These are phyloP conservation scores for Drosophila melanosoma DNA, from an alignment of 2,888 invertebrate genomes.

Conservation along the genomic window DNA sequence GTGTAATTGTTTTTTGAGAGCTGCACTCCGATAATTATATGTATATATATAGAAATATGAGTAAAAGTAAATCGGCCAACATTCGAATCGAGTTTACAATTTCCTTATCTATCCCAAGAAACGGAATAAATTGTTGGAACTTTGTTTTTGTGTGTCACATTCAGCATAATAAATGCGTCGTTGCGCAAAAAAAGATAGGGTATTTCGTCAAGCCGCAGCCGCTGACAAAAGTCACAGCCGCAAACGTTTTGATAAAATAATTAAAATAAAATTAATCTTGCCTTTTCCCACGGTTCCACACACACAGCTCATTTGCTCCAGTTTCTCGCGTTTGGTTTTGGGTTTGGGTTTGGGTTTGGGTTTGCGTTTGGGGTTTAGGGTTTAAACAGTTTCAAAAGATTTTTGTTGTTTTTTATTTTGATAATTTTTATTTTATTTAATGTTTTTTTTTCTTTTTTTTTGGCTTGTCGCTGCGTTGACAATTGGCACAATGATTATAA, in stretches of 20 bases:
- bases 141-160: background rate
- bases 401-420: slow-evolving; percentile 8
- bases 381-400: slow-evolving; percentile 45
- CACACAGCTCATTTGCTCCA: slow-evolving; percentile 57
- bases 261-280: slow-evolving; percentile 78
- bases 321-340: slow-evolving; percentile 37
- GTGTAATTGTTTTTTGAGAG: background rate
- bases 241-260: slow-evolving; percentile 79
- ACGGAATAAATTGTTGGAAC: background rate
- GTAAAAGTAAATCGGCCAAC: background rate
- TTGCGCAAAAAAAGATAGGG: slow-evolving; percentile 24
- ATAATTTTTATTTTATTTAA: background rate
- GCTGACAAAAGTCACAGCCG: slow-evolving; percentile 62
- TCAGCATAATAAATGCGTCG: background rate
- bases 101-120: slow-evolving; percentile 1
- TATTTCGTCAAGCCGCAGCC: slow-evolving; percentile 33
- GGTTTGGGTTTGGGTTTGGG: background rate
- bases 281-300: slow-evolving; percentile 71
- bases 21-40: background rate
- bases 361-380: slow-evolving; percentile 17
- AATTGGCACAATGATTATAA: slow-evolving; percentile 73
- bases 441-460: background rate
- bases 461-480: slow-evolving; percentile 33
- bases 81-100: background rate
- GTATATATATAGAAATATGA: background rate